Conservation (phyloP, 2,888 invertebrate species). For the Charanyca ferruginea region DNA sequence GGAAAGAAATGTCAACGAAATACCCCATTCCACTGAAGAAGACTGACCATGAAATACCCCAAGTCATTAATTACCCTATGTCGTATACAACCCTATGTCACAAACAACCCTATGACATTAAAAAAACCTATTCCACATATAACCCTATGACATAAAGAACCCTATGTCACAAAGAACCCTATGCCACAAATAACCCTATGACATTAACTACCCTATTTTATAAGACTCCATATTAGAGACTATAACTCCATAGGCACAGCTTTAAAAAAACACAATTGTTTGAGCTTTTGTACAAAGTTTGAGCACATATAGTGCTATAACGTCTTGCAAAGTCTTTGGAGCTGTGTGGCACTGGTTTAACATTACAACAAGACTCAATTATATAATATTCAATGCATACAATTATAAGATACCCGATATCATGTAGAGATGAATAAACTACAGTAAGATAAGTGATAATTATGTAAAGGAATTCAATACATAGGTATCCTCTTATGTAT, state of each 20-base stretch:
- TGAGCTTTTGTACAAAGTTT: no score
- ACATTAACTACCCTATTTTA: not conserved
- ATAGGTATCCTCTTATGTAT: no score
- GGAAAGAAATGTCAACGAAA: constrained; percentile 94
- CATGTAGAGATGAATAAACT: no score
- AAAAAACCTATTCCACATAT: not conserved
- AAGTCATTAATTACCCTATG: constrained; percentile 21
- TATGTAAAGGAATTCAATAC: no score
- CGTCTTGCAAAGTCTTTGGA: no score
- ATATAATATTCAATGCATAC: no score
- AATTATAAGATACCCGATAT: no score
- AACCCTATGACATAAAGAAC: not conserved
- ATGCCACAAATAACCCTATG: not conserved
- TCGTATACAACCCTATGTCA: constrained; percentile 18
- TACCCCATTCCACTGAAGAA: constrained; percentile 78
- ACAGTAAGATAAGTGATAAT: no score
- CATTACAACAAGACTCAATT: no score
- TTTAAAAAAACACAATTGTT: no score
- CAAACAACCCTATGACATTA: not conserved
- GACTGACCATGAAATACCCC: constrained; percentile 55
- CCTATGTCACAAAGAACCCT: not conserved
- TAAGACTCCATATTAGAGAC: constrained; percentile 10
- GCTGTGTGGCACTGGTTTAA: no score
- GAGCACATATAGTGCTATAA: no score
- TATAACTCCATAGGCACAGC: not conserved